Percentiles rank a stretch among this genome's conserved stretches.
phyloP scores from a whole-genome alignment of 2,113 vertebrate genomes.

The Mormoops blainvillei region DNA sequence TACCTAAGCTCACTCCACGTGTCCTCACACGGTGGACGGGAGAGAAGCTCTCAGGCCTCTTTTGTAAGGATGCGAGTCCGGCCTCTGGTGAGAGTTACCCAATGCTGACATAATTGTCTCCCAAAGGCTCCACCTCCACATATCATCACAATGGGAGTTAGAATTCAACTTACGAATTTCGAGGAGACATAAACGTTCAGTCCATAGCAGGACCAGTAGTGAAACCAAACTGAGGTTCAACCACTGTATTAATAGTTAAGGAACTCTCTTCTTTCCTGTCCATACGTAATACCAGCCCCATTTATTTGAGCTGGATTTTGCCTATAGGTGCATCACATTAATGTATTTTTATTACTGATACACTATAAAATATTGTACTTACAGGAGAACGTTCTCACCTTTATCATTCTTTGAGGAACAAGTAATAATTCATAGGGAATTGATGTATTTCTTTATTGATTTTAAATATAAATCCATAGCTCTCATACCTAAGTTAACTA shows the following conservation, averaged over 20 bases:
- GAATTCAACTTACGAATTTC: background rate
- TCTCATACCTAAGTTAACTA: background rate
- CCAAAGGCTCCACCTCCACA: background rate
- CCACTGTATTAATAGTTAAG: background rate
- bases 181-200: background rate
- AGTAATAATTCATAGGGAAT: background rate
- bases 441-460: background rate
- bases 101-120: background rate
- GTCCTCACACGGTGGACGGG: background rate
- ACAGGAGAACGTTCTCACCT: background rate
- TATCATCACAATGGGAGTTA: background rate
- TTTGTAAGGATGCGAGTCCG: rapidly evolving
- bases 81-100: background rate
- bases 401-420: background rate
- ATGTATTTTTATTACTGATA: background rate
- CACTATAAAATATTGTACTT: background rate
- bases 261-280: background rate
- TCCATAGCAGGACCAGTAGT: background rate
- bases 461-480: background rate
- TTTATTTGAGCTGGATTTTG: background rate
- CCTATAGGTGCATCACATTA: background rate
- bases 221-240: background rate
- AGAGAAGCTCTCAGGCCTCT: background rate
- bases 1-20: background rate
- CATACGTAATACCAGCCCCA: background rate